Evolutionary conservation across 2,113 vertebrate genomes (phyloP).

Genomic region (Sterrhoptilus dennistouni): DNA sequence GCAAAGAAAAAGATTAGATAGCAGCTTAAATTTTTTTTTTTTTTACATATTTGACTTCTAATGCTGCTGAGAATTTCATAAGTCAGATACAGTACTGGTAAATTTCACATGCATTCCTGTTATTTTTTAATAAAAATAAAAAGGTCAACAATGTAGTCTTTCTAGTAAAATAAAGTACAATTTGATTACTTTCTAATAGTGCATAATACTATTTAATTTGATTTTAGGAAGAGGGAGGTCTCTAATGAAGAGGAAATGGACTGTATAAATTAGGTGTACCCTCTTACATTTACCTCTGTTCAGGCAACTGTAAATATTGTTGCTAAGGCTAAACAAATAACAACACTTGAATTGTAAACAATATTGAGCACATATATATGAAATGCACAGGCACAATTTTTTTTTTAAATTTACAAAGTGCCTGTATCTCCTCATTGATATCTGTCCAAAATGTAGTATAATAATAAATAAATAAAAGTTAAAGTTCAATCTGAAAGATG

Average conservation of each 20-base stretch:
- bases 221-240: slow-evolving; percentile 9
- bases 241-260: slow-evolving; percentile 27
- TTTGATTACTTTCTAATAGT: slow-evolving; percentile 29
- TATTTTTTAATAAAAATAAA: slow-evolving; percentile 10
- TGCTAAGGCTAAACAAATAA: not conserved
- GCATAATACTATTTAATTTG: slow-evolving; percentile 14
- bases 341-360: not conserved
- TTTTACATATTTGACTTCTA: not conserved
- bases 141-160: slow-evolving; percentile 12
- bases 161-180: slow-evolving; percentile 26
- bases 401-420: not conserved
- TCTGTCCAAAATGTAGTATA: not conserved
- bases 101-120: not conserved
- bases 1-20: not conserved
- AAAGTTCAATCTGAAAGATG: not conserved
- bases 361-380: not conserved
- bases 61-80: not conserved
- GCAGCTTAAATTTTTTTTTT: not conserved
- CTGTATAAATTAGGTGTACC: not conserved
- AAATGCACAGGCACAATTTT: not conserved
- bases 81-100: not conserved
- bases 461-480: not conserved
- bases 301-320: not conserved
- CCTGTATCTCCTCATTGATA: not conserved
- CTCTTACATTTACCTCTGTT: not conserved